Evolutionary conservation across 2,888 invertebrate genomes (phyloP).

Genomic region (Amiota mariae): DNA sequence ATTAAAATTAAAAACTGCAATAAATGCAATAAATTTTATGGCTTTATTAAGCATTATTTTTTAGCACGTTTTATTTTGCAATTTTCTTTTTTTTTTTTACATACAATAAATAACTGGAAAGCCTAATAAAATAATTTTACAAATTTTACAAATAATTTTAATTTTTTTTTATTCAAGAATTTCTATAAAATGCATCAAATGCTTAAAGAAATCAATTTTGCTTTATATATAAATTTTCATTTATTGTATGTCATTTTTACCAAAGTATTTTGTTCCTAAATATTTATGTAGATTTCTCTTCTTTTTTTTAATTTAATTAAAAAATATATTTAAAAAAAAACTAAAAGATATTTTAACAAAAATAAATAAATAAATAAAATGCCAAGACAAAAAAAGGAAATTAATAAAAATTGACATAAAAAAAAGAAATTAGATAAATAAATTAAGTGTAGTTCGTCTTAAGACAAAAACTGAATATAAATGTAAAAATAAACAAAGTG

Average conservation of each 20-base stretch:
- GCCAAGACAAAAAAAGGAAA: not conserved
- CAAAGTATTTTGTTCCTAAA: conserved; percentile 26
- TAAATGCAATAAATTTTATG: conserved; percentile 22
- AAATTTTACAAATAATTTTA: not conserved
- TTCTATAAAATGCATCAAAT: conserved; percentile 55
- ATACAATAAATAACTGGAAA: not conserved
- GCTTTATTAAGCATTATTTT: conserved; percentile 17
- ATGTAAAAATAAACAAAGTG: conserved; percentile 13
- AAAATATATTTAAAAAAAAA: not conserved
- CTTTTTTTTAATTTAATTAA: not conserved
- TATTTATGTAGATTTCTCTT: not conserved
- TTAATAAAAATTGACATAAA: conserved; percentile 22
- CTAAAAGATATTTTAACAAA: not conserved
- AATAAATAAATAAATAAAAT: conserved; percentile 2
- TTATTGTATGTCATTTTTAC: too few relatives aligned
- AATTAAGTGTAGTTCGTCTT: conserved; percentile 37
- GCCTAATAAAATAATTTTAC: not conserved
- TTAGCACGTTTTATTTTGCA: not conserved
- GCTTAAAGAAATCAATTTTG: conserved; percentile 50
- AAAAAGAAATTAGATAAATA: conserved; percentile 20
- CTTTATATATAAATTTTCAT: not conserved
- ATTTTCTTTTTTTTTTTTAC: not conserved
- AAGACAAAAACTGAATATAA: conserved; percentile 42
- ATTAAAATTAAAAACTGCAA: not conserved
- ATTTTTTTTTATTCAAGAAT: conserved; percentile 47